Evolutionary conservation across 2,888 invertebrate species (phyloP), one percentile per base, ranked within the genome.

Genomic region (Lycaena phlaeas): DNA sequence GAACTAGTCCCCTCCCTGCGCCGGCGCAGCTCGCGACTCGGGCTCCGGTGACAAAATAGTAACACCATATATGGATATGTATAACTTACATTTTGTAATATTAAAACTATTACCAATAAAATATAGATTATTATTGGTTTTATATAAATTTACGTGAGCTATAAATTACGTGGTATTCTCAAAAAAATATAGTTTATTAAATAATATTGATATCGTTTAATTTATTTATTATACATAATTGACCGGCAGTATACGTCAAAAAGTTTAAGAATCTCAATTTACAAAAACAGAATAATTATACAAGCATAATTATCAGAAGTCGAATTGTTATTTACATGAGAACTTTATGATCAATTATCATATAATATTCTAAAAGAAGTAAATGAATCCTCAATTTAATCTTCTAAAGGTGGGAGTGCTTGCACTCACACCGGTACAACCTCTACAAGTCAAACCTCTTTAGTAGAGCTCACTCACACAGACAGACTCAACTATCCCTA

Each of bases 31-130:
- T 75, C 69, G 63, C 51, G n/a, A 59, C 64, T 71, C 62, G 73
- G 75, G 77, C 64, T 71, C 62, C 73, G 75, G 77, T 77, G 76
- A 77, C 81, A 72, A 75, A 65, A 59, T 65, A 58, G 34, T 31
- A 42, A 44, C 26, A 34, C 29, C 27, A 44, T 44, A 31, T 22
- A 29, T 25, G 39, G 12, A n/a, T 27, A n/a, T n/a, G n/a, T n/a
- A n/a, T n/a, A n/a, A n/a, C n/a, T n/a, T n/a, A n/a, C n/a, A n/a
- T n/a, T n/a, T n/a, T n/a, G n/a, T n/a, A n/a, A n/a, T n/a, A n/a
- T n/a, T n/a, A n/a, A n/a, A n/a, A n/a, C n/a, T n/a, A n/a, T n/a
- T n/a, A n/a, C n/a, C n/a, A n/a, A n/a, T n/a, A n/a, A n/a, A n/a
- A n/a, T n/a, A n/a, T n/a, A n/a, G n/a, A n/a, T n/a, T n/a, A n/a